These are phyloP conservation scores for Smittia sp. DNA, from an alignment of 2,888 invertebrate genomes.

Conservation along the genomic window DNA sequence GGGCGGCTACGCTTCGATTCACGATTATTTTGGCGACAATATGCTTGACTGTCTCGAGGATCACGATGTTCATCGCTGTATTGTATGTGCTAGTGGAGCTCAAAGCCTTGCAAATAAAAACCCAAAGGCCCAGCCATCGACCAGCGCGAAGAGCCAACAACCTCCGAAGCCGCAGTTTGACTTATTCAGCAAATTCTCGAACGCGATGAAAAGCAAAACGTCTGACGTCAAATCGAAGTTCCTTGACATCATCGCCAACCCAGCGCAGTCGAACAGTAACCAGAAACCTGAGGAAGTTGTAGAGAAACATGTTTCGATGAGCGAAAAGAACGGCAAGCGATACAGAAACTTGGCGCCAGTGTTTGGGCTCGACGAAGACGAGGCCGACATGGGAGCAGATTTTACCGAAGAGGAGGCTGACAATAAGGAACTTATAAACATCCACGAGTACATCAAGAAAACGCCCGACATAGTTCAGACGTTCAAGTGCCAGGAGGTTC, in stretches of 20 bases:
- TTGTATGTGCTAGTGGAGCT: constrained; percentile 68
- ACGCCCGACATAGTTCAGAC: constrained; percentile 79
- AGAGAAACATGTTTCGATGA: constrained; percentile 55
- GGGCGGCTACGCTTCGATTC: constrained; percentile 85
- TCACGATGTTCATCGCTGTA: constrained; percentile 75
- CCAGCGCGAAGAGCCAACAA: constrained; percentile 43
- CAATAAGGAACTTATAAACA: constrained; percentile 71
- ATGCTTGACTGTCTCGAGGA: constrained; percentile 79
- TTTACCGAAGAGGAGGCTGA: constrained; percentile 50
- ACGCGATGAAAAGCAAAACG: constrained; percentile 85
- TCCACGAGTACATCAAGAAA: constrained; percentile 73
- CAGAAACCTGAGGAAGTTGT: constrained; percentile 42
- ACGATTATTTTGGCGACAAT: constrained; percentile 78
- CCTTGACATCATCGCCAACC: constrained; percentile 91
- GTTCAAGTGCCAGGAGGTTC: constrained; percentile 88
- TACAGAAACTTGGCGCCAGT: constrained; percentile 89
- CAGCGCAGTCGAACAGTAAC: constrained; percentile 58
- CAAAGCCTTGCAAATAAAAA: constrained; percentile 47
- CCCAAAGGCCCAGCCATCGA: constrained; percentile 41
- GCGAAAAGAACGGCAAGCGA: constrained; percentile 79
- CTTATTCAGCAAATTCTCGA: constrained; percentile 77
- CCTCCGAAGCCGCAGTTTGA: constrained; percentile 57
- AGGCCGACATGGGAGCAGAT: constrained; percentile 54
- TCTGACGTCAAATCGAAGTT: constrained; percentile 89
- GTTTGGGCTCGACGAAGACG: constrained; percentile 88